Evolutionary conservation across 2,888 invertebrate genomes (phyloP), one percentile per base, ranked within the genome.

Genomic region (Hydroisotoma schaefferi): DNA sequence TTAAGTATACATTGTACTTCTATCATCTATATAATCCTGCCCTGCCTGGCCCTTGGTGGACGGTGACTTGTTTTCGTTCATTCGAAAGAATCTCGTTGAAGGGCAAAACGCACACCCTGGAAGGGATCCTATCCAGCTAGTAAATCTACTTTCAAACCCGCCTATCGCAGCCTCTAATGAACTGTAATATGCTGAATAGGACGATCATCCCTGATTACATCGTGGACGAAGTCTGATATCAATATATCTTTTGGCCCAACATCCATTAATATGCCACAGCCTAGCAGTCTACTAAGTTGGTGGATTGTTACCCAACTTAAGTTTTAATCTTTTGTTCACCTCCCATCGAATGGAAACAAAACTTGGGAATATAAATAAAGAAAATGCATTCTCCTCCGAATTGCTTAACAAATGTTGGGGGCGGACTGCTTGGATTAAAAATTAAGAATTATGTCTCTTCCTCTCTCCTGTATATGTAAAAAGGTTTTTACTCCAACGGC

Each of bases 141-240:
- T 63, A 63, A 63, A 63, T 63, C 63, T 63, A 52, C 26, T 25
- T 29, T 25, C 28, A 55, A 55, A 51, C 53, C 56, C 63, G 63
- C 63, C 63, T 63, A 57, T 60, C 53, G 59, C 46, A 51, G 26
- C 60, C 55, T 61, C 65, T 68, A 68, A 68, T 68, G 68, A 68
- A 68, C 66, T 65, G 64, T 68, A 68, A 68, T 68, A 68, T 68
- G 63, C 68, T 66, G 65, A 68, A 68, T 68, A 64, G 62, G 68
- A 66, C 64, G 57, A 64, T 68, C 61, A 64, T 49, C 58, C 60
- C 61, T 68, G 68, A 66, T 68, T 68, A 66, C 59, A 46, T 55
- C 55, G 55, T 49, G 51, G 54, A 27, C 63, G 61, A 61, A 60
- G 54, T 48, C 49, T 61, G 61, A n/a, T n/a, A 40, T 40, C 40